Conservation (phyloP, 2,113 vertebrate genomes). For the Odocoileus hemionus region DNA sequence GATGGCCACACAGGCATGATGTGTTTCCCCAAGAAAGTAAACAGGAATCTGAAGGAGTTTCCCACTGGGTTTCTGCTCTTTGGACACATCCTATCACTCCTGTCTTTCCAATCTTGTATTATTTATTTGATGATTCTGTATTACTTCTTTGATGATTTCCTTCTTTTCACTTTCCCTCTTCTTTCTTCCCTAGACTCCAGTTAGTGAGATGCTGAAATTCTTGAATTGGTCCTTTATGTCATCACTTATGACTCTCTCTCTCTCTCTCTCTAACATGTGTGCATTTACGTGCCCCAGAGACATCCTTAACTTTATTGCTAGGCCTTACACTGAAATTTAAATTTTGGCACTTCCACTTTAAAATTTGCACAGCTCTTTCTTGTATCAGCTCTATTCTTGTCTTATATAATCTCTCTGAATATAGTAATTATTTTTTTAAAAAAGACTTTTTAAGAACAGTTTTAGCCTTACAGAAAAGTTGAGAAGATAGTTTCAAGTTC, state of each 20-base stretch:
- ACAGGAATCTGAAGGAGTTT: not conserved
- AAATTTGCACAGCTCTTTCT: not conserved
- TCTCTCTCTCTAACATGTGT: not conserved
- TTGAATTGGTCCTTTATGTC: not conserved
- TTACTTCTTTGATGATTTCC: not conserved
- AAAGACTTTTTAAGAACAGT: not conserved
- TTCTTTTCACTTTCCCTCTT: not conserved
- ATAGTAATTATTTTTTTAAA: not conserved
- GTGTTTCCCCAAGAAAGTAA: not conserved
- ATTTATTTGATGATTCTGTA: not conserved
- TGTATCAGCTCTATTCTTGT: not conserved
- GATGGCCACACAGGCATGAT: not conserved
- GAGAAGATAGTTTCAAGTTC: not conserved
- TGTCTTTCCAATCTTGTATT: not conserved
- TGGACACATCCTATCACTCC: not conserved
- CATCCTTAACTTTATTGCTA: constrained; percentile 5
- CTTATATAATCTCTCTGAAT: not conserved
- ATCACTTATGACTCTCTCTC: not conserved
- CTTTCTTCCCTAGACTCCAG: not conserved
- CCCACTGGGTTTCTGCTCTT: not conserved
- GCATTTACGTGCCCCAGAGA: not conserved
- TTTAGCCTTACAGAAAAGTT: not conserved
- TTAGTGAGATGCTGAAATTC: not conserved
- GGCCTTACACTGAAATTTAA: not conserved
- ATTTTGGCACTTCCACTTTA: not conserved